Conservation (phyloP, 2,797 vertebrate species). For the Neopelma chrysocephalum region DNA sequence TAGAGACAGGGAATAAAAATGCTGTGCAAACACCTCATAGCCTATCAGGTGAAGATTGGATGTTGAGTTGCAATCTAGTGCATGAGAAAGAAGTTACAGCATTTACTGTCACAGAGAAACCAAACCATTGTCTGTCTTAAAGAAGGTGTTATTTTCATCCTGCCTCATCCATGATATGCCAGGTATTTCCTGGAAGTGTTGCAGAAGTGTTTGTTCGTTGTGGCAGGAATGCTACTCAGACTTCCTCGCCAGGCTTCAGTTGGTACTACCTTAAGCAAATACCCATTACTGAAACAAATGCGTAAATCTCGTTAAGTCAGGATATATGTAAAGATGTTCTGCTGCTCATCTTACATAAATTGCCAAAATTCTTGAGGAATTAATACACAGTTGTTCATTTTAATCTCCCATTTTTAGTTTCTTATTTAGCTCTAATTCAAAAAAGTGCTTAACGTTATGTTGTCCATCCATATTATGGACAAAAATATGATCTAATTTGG, state of each 20-base stretch:
- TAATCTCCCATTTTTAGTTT: not conserved
- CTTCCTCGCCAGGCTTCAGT: not conserved
- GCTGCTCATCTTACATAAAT: not conserved
- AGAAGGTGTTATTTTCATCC: not conserved
- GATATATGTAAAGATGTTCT: not conserved
- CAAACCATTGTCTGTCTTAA: not conserved
- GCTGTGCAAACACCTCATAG: not conserved
- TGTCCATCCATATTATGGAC: not conserved
- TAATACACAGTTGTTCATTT: not conserved
- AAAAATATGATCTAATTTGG: not conserved
- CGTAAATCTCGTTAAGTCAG: not conserved
- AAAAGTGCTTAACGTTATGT: not conserved
- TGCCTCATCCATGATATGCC: not conserved
- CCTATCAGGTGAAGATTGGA: not conserved
- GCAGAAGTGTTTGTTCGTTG: not conserved
- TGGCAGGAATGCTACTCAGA: not conserved
- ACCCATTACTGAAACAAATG: not conserved
- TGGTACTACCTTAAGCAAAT: not conserved
- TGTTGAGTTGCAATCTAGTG: not conserved
- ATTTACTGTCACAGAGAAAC: not conserved
- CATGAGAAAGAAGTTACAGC: not conserved
- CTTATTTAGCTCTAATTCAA: not conserved
- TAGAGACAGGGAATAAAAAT: not conserved
- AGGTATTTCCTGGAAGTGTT: not conserved
- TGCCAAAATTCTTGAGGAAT: not conserved